Percentiles rank a stretch among this genome's conserved stretches.
phyloP scores from a whole-genome alignment of 1,140 invertebrate genomes.

The Brachionus plicatilis region DNA sequence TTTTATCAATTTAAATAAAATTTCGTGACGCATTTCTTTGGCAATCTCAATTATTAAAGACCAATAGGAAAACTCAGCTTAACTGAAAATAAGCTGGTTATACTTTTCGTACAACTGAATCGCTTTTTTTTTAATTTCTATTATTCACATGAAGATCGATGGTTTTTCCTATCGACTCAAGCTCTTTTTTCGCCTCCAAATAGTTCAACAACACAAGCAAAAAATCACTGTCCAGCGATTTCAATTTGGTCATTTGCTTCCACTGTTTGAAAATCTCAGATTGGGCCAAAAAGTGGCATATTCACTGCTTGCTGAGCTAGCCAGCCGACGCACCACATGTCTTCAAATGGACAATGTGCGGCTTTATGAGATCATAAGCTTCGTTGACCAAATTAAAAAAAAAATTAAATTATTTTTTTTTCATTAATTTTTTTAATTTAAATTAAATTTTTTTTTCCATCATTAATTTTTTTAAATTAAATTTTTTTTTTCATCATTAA shows the following conservation, averaged over 20 bases:
- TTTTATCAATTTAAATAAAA: no score
- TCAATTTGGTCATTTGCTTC: background rate
- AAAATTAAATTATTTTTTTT: no score
- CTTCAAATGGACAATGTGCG: background rate
- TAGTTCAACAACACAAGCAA: background rate
- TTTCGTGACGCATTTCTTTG: background rate
- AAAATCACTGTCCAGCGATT: background rate
- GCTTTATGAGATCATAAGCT: background rate
- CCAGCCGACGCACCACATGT: no score
- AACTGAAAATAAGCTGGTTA: background rate
- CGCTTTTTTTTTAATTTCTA: conserved; percentile 8
- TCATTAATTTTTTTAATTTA: no score
- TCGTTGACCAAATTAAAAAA: background rate
- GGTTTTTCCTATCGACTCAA: background rate
- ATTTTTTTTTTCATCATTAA: no score
- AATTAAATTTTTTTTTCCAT: no score
- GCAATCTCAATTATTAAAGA: conserved; percentile 10
- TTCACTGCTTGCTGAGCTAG: background rate
- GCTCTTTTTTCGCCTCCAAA: background rate
- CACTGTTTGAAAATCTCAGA: background rate
- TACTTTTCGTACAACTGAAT: background rate
- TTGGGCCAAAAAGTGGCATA: background rate
- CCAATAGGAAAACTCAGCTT: background rate
- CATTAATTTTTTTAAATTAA: no score
- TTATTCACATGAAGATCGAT: conserved; percentile 24